Base-by-base conservation (phyloP, 2,113 vertebrate genomes). In the Clarias magur region DNA sequence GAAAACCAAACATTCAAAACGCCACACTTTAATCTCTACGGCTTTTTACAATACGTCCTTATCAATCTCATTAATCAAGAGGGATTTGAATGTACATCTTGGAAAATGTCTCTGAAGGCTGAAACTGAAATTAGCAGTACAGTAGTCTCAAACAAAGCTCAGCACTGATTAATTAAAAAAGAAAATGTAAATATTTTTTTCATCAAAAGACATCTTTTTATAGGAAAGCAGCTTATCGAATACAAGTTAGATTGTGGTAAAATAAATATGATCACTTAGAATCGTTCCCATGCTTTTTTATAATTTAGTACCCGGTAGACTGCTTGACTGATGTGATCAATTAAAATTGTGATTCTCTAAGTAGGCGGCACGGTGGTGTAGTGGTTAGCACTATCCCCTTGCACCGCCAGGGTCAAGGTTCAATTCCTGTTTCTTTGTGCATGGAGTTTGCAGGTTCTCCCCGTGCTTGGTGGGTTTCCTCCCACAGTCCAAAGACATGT, bases 11-110 rank as follows among this genome's bases (percentile, higher is more conserved):
- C 15, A 30, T 30, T 68, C 67, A 34, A 70, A 67, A 67, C 4
- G n/a, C 13, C n/a, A 6, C 15, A 67, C 12, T 30, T 73, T n/a
- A 83, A 83, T 56, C 38, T 54, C 63, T 70, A 30, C 9, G 19
- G 70, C 34, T 73, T 73, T 34, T 76, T 42, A 76, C 23, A 53
- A 59, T 84, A 59, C 21, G 15, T 5, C 12, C 42, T 42, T 59
- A 84, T 73, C 70, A 73, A 73, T 23, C 70, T 75, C 34, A 70
- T 68, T 88, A 34, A 54, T 79, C 13, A 2, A 67, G 59, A 62
- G 23, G 70, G 53, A 25, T 75, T 83, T 30, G 72, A 83, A 87
- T 85, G 4, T 73, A 73, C 34, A 42, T 4, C 17, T 85, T 63
- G 60, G 82, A 73, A 78, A 56, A 85, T 78, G 53, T 59, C 80